phyloP scores from a whole-genome alignment of 2,797 vertebrate species.

The Melanotaenia parkinsoni region DNA sequence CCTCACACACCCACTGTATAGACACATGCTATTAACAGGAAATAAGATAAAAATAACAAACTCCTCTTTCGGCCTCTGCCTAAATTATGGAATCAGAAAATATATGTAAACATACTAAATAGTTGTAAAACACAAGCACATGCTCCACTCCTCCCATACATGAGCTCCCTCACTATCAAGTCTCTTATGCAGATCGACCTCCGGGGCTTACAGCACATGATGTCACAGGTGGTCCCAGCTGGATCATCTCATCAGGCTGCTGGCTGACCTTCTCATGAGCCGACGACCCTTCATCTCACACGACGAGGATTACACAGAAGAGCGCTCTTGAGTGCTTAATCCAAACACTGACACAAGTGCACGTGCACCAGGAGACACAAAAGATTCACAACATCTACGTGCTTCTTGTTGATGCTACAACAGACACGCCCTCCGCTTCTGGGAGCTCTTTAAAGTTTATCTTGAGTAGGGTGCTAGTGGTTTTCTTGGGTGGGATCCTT shows the following conservation, averaged over 20 bases:
- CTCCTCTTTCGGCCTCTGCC: conserved; percentile 40
- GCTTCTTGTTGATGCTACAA: conserved; percentile 6
- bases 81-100: conserved; percentile 42
- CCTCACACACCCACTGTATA: conserved; percentile 3
- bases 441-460: not conserved
- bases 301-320: conserved; percentile 35
- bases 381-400: not conserved
- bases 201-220: conserved; percentile 37
- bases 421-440: not conserved
- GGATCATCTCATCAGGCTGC: conserved; percentile 59
- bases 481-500: conserved; percentile 1
- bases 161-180: conserved; percentile 24
- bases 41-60: conserved; percentile 38
- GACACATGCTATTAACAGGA: conserved; percentile 26
- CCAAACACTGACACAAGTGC: conserved; percentile 17
- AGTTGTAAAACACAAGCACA: conserved; percentile 4
- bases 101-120: conserved; percentile 34
- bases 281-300: conserved; percentile 34
- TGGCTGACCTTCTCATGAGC: conserved; percentile 46
- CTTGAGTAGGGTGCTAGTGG: not conserved
- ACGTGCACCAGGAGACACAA: not conserved
- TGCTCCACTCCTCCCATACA: conserved; percentile 2
- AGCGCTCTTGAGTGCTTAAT: conserved; percentile 16
- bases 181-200: conserved; percentile 37
- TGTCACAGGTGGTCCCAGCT: conserved; percentile 60